phyloP scores from a whole-genome alignment of 2,888 invertebrate genomes.

The Stratiomys singularior region DNA sequence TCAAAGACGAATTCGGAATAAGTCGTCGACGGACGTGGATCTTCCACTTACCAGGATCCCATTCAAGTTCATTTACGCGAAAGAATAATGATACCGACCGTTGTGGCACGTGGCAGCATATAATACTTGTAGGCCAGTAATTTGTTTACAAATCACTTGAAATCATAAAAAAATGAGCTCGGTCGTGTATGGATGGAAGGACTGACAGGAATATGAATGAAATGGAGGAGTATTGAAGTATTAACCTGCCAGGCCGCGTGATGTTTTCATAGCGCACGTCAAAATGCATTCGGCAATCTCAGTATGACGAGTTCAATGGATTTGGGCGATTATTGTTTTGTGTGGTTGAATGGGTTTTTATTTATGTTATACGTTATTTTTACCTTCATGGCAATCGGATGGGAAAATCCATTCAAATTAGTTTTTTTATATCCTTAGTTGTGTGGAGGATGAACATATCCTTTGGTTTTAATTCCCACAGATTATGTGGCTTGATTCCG shows the following conservation, averaged over 20 bases:
- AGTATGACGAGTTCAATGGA: conserved; percentile 10
- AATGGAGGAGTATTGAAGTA: conserved; percentile 11
- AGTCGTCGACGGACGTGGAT: conserved; percentile 46
- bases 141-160: conserved; percentile 67
- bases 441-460: background rate
- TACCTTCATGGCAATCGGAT: background rate
- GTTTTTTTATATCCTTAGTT: background rate
- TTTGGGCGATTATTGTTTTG: conserved; percentile 6
- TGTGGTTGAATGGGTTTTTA: conserved; percentile 22
- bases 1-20: background rate
- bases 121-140: conserved; percentile 61
- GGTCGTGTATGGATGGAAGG: conserved; percentile 3
- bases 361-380: background rate
- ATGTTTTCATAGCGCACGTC: conserved; percentile 57
- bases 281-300: conserved; percentile 18
- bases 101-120: conserved; percentile 59
- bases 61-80: conserved; percentile 57
- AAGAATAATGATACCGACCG: conserved; percentile 59
- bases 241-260: conserved; percentile 57
- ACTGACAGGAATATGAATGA: background rate
- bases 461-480: background rate
- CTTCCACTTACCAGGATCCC: conserved; percentile 51
- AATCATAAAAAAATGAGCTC: conserved; percentile 54
- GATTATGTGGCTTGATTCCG: too few relatives aligned
- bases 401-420: background rate